Evolutionary conservation across 2,797 vertebrate genomes (phyloP).

Genomic region (Podarcis siculus): DNA sequence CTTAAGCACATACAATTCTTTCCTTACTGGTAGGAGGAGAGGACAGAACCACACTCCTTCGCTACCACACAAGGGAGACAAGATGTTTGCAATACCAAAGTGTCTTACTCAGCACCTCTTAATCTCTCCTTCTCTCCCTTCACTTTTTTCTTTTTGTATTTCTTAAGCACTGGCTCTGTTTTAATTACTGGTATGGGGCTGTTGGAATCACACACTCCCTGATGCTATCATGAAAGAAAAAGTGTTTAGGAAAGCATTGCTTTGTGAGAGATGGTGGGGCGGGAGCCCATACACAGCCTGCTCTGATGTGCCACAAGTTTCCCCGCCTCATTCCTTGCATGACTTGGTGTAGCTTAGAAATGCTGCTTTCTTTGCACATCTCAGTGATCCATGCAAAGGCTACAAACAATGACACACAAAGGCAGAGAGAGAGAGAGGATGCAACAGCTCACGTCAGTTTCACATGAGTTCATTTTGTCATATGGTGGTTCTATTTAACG

Average conservation of each 20-base stretch:
- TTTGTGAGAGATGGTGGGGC: conserved; percentile 8
- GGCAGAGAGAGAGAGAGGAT: no score
- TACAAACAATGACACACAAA: no score
- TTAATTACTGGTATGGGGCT: rapidly evolving
- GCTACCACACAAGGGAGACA: not conserved
- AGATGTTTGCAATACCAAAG: not conserved
- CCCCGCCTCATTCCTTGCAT: conserved; percentile 55
- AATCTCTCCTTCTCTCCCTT: not conserved
- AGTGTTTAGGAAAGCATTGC: not conserved
- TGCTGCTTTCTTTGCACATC: not conserved
- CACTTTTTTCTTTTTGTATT: not conserved
- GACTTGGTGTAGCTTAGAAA: conserved; percentile 40
- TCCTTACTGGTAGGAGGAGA: not conserved
- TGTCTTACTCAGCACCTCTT: not conserved
- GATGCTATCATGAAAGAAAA: not conserved
- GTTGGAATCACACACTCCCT: not conserved
- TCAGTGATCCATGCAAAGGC: no score
- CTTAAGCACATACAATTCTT: not conserved
- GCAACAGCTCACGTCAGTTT: no score
- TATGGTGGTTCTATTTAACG: no score
- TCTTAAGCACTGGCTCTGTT: not conserved
- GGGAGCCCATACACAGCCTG: conserved; percentile 20
- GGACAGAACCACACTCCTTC: not conserved
- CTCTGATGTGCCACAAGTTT: conserved; percentile 27
- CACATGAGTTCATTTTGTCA: no score